These are phyloP conservation scores for Meloe dianella DNA, from an alignment of 2,888 invertebrate species.

Conservation along the genomic window DNA sequence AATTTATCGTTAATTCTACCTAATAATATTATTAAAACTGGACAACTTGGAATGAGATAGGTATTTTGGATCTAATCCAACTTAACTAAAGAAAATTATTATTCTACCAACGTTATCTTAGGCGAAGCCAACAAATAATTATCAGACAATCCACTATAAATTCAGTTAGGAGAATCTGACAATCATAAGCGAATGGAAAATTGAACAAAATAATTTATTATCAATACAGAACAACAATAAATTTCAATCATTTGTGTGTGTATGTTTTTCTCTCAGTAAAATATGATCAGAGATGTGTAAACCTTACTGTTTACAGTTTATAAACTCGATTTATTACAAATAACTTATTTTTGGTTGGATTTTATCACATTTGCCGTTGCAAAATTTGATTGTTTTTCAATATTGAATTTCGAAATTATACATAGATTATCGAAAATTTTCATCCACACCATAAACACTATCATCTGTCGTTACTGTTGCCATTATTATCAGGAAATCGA, in stretches of 20 bases:
- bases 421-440: constrained; percentile 7
- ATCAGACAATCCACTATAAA: constrained; percentile 7
- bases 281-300: no score
- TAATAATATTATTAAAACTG: constrained; percentile 27
- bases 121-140: constrained; percentile 26
- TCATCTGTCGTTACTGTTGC: constrained; percentile 9
- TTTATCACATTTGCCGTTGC: constrained; percentile 6
- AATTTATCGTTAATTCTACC: constrained; percentile 31
- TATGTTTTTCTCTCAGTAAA: not conserved
- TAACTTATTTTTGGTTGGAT: constrained; percentile 3
- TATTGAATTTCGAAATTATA: not conserved
- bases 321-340: not conserved
- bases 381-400: constrained; percentile 3
- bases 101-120: constrained; percentile 23
- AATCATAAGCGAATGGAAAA: not conserved
- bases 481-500: constrained; percentile 40
- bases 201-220: not conserved
- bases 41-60: constrained; percentile 23
- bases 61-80: constrained; percentile 12
- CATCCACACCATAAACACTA: constrained; percentile 28
- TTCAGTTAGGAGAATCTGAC: not conserved
- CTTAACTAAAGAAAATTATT: constrained; percentile 28
- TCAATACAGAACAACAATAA: not conserved
- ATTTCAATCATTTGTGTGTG: no score
- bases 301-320: not conserved